Conservation (phyloP, 2,888 invertebrate genomes). For the Lutraria lutraria region DNA sequence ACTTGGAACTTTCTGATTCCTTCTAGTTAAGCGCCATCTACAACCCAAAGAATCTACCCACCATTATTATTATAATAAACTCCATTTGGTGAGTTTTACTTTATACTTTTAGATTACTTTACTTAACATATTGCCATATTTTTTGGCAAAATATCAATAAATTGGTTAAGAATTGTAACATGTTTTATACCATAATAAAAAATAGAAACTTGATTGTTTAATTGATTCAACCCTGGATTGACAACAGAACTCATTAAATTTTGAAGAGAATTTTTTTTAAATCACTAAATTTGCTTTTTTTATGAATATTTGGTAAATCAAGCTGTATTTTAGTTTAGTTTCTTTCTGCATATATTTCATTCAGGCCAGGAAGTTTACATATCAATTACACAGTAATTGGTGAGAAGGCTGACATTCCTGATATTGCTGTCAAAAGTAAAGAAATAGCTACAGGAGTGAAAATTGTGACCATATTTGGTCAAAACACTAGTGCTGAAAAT, state of each 20-base stretch:
- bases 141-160: not conserved
- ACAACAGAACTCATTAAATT: not conserved
- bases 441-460: not conserved
- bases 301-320: no score
- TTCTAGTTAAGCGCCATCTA: not conserved
- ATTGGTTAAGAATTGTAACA: not conserved
- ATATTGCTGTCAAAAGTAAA: not conserved
- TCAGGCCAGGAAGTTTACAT: not conserved
- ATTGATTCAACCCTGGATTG: not conserved
- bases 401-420: not conserved
- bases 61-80: not conserved
- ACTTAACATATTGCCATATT: not conserved
- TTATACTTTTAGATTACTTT: not conserved
- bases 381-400: not conserved
- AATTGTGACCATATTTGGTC: not conserved
- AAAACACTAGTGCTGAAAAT: not conserved
- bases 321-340: not conserved
- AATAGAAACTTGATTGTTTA: not conserved
- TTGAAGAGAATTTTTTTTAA: no score
- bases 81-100: not conserved
- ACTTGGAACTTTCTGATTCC: not conserved
- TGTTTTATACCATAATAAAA: no score
- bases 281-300: no score
- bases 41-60: not conserved
- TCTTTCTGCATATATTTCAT: not conserved